These are phyloP conservation scores for Onychostruthus taczanowskii DNA, from an alignment of 2,113 vertebrate genomes.

Conservation along the genomic window DNA sequence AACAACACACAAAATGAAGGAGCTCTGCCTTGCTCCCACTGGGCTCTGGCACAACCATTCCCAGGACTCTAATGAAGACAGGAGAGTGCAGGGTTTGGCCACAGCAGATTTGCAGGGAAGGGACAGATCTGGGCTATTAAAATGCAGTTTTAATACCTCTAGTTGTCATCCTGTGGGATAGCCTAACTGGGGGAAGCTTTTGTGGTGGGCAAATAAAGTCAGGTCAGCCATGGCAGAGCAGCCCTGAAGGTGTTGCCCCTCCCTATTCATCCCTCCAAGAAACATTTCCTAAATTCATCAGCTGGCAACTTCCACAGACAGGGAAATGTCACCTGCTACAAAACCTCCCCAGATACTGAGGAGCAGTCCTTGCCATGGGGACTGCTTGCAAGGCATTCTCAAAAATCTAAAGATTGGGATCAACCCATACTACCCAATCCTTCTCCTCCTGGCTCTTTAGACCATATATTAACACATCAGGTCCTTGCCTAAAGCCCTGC, in stretches of 20 bases:
- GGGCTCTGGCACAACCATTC: neutral
- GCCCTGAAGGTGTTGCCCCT: neutral
- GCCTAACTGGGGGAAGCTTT: neutral
- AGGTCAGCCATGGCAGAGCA: neutral
- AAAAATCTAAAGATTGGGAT: neutral
- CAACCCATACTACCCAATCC: neutral
- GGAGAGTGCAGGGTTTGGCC: neutral
- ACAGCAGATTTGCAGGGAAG: neutral
- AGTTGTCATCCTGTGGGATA: neutral
- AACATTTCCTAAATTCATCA: neutral
- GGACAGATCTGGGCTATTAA: neutral
- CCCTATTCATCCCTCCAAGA: rapidly evolving
- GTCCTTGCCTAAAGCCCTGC: neutral
- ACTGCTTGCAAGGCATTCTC: neutral
- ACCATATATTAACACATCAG: rapidly evolving
- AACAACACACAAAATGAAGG: neutral
- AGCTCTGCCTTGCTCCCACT: rapidly evolving
- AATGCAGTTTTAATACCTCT: neutral
- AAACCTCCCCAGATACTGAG: neutral
- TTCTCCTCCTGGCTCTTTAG: rapidly evolving
- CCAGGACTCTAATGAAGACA: rapidly evolving
- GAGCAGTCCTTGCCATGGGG: neutral
- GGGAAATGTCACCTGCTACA: neutral
- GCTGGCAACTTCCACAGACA: neutral
- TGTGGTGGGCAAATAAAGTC: neutral